Base-by-base conservation (phyloP, 1,140 invertebrate genomes). In the Cotesia chilonis region DNA sequence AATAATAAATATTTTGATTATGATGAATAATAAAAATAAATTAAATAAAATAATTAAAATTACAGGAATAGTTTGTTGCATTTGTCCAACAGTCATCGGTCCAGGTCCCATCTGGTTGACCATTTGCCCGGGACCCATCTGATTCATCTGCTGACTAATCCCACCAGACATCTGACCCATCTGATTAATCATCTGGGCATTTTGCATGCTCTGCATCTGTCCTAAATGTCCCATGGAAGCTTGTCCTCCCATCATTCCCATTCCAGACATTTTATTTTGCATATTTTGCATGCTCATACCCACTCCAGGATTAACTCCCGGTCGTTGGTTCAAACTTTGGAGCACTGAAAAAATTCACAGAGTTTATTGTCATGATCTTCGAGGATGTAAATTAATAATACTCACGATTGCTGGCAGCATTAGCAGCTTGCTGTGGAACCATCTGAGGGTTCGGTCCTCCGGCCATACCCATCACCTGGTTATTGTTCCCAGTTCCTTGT, bases 401-500 rank as follows among this genome's bases (percentile, higher is more conserved):
- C 82, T 81, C 79, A 88, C 87, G 78, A 81, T 89, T 90, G 2
- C 88, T 85, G 67, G 89, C 88, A 64, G 87, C 83, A 64, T 87
- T 87, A 52, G 87, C 78, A 28, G 84, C 78, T 68, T 82, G 86
- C 76, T 89, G 89, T 38, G 85, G 86, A 64, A 88, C 86, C 87
- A 90, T 90, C 79, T 91, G 90, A 52, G 85, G 83, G 76, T 82
- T 87, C 36, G 85, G 84, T 3, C 85, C 88, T 4, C 82, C 85
- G 75, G 84, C 86, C 74, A 90, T 87, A 61, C 85, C 85, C 86
- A 91, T 90, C 82, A 91, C 90, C 75, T 89, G 89, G 72, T 90
- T 88, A 79, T 90, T 28, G 28, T 28, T 90, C 0, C 89, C 86
- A 64, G 88, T 90, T 72, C 92, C 92, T 83, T 95, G 94, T 74